These are phyloP conservation scores for Parthenolecanium corni DNA, from an alignment of 2,888 invertebrate species.

Conservation along the genomic window DNA sequence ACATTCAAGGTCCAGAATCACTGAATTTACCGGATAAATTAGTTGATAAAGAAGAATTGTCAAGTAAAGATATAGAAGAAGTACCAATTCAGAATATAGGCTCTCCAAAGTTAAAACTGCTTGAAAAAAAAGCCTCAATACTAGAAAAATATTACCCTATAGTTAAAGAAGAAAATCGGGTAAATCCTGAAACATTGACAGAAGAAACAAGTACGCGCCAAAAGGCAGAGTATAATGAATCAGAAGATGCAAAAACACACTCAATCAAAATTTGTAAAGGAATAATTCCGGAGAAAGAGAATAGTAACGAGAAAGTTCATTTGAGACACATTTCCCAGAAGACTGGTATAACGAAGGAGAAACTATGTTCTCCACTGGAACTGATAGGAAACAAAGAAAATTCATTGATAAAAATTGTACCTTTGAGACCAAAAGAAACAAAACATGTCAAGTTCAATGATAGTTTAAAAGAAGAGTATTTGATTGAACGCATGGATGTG, in stretches of 20 bases:
- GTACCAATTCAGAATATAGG: background rate
- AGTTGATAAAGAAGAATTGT: constrained; percentile 1
- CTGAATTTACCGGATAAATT: too few species aligned
- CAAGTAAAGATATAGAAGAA: background rate
- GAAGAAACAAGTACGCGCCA: constrained; percentile 31
- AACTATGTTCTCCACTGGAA: background rate
- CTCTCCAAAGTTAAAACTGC: too few species aligned
- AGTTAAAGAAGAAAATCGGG: constrained; percentile 25
- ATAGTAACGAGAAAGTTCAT: constrained; percentile 39
- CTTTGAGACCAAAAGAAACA: background rate
- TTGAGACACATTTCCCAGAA: constrained; percentile 36
- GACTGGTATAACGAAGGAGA: too few species aligned
- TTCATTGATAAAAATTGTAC: background rate
- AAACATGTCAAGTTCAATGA: constrained; percentile 5
- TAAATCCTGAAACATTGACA: constrained; percentile 36
- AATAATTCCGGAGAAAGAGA: constrained; percentile 38
- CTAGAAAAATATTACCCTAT: constrained; percentile 34
- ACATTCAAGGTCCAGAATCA: too few species aligned
- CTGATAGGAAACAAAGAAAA: background rate
- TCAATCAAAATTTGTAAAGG: constrained; percentile 45
- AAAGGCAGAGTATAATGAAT: constrained; percentile 35
- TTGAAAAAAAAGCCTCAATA: background rate
- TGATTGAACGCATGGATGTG: background rate
- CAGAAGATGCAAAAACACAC: constrained; percentile 40
- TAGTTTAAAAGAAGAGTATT: background rate